Evolutionary conservation across 2,797 vertebrate genomes (phyloP), one percentile per base, ranked within the genome.

Genomic region (Antennarius maculatus): DNA sequence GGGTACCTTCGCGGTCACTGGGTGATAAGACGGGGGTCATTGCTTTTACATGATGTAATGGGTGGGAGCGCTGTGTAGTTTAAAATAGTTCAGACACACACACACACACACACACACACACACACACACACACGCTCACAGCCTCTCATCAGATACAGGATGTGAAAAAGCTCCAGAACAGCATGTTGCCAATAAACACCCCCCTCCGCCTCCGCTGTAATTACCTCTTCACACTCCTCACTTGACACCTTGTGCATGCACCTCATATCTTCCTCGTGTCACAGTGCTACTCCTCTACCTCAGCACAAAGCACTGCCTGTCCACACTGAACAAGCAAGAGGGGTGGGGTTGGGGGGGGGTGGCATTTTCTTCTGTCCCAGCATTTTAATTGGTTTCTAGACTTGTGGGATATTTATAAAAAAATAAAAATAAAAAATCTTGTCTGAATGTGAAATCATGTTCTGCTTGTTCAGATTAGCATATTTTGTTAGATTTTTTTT

Each of bases 121-220:
- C 37, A 14, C 27, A 8, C 7, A 11, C 52, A 48, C 61, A 28
- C 39, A 60, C 39, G 53, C 28, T 13, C 41, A 48, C 27, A 51
- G 17, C 54, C 69, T 66, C 66, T 64, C 59, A 69, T 83, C 64
- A 79, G 64, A 67, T 53, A 47, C 64, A 77, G 75, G 67, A 81
- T 80, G 47, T 67, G 66, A 81, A 81, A 48, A 73, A 63, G 80
- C 52, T 70, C 79, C 73, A 74, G 78, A 84, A 71, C 88, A 86
- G 84, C 85, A 49, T 86, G 89, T 77, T 52, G 84, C 82, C 84
- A 90, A 90, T 88, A 89, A 88, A 90, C 89, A 82, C 81, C 73
- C 68, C 66, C 14, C 13, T 55, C 81, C 70, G 68, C 49, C 68
- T 69, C 58, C 27, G 52, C 63, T 83, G 74, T 89, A 85, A 90